phyloP scores from a whole-genome alignment of 1,140 invertebrate genomes.

The Piezodorus guildinii region DNA sequence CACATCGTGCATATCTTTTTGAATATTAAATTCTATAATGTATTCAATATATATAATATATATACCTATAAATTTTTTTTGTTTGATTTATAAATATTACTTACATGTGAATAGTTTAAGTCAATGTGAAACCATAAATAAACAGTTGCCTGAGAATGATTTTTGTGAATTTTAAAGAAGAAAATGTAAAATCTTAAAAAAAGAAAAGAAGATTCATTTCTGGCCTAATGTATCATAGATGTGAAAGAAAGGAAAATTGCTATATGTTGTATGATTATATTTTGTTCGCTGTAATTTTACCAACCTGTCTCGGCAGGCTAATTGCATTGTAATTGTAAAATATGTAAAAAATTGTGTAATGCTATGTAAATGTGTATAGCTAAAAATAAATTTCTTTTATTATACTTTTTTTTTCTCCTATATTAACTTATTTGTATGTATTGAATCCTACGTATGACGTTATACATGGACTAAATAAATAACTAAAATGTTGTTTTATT shows the following conservation, averaged over 20 bases:
- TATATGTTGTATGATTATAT: background rate
- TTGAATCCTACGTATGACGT: too few species aligned
- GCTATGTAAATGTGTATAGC: constrained; percentile 7
- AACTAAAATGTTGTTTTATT: too few species aligned
- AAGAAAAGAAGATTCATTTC: background rate
- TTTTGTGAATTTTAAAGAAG: background rate
- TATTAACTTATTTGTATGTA: too few species aligned
- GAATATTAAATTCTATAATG: background rate
- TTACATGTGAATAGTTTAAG: background rate
- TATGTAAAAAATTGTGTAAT: background rate
- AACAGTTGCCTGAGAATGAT: background rate
- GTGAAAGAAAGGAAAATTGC: background rate
- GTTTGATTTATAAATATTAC: background rate
- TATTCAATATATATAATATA: background rate
- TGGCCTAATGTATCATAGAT: background rate
- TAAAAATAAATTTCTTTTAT: constrained; percentile 1
- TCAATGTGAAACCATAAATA: background rate
- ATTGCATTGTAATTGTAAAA: background rate
- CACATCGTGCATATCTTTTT: constrained; percentile 4
- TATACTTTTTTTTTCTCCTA: too few species aligned
- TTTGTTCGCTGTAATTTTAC: background rate
- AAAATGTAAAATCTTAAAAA: background rate
- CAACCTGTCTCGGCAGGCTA: background rate
- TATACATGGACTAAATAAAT: too few species aligned
- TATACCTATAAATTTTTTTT: background rate